Percentiles rank a stretch among this genome's conserved stretches.
phyloP scores from a whole-genome alignment of 2,888 invertebrate genomes.

The Psylliodes chrysocephalus region DNA sequence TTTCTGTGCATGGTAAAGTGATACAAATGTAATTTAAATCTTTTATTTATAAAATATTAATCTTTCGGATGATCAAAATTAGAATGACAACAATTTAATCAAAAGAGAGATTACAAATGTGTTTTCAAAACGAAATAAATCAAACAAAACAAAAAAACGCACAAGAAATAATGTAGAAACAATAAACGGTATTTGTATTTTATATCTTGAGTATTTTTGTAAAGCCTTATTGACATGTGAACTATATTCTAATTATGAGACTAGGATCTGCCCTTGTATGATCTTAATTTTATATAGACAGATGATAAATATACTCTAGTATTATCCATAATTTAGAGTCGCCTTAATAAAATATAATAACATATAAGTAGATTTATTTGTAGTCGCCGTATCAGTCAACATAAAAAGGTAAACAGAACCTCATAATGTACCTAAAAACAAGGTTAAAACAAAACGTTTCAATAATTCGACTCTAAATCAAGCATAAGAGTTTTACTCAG shows the following conservation, averaged over 20 bases:
- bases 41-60: constrained; percentile 42
- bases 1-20: too few relatives aligned
- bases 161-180: neutral
- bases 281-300: constrained; percentile 43
- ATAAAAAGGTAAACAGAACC: too few relatives aligned
- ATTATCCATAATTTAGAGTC: neutral
- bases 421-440: too few relatives aligned
- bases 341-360: neutral
- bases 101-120: constrained; percentile 18
- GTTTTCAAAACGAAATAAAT: neutral
- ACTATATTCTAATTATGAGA: constrained; percentile 60
- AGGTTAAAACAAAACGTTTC: too few relatives aligned
- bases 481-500: constrained; percentile 41
- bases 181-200: constrained; percentile 4
- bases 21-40: constrained; percentile 34
- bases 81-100: constrained; percentile 37
- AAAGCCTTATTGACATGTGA: constrained; percentile 56
- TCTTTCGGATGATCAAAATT: constrained; percentile 34
- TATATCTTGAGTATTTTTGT: constrained; percentile 41
- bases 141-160: constrained; percentile 20
- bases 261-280: constrained; percentile 59
- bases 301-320: constrained; percentile 44
- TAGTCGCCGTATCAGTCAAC: too few relatives aligned
- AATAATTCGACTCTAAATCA: too few relatives aligned
- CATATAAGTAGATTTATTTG: constrained; percentile 21